Evolutionary conservation across 2,888 invertebrate genomes (phyloP).

Genomic region (Synanthedon tipuliformis): DNA sequence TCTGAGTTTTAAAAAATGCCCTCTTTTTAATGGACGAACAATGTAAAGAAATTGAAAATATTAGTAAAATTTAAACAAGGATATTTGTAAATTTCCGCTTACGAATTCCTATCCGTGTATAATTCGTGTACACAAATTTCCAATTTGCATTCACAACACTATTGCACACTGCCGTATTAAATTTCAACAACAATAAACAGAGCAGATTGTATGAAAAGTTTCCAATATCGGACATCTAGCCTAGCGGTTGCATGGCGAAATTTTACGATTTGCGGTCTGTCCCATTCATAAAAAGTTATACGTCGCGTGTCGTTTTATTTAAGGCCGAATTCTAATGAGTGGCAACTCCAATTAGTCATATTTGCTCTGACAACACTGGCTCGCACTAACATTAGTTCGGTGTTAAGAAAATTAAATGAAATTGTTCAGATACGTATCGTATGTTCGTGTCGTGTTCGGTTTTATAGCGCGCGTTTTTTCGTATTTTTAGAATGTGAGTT

Average conservation of each 20-base stretch:
- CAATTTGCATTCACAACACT: neutral
- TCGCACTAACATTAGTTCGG: conserved; percentile 15
- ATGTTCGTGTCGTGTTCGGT: conserved; percentile 1
- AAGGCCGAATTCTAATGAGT: conserved; percentile 27
- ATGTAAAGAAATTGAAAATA: too few relatives aligned
- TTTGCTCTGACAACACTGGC: conserved; percentile 23
- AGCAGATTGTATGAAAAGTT: neutral
- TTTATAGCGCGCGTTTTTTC: conserved; percentile 1
- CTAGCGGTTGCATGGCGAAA: conserved; percentile 2
- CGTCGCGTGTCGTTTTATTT: conserved; percentile 28
- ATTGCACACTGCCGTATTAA: neutral
- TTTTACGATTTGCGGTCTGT: conserved; percentile 7
- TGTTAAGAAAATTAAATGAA: conserved; percentile 45
- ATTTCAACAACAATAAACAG: neutral
- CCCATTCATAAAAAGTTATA: conserved; percentile 9
- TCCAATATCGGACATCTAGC: neutral
- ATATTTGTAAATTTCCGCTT: too few relatives aligned
- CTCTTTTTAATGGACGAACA: too few relatives aligned
- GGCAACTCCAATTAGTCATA: conserved; percentile 41
- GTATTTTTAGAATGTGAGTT: neutral
- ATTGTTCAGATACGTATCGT: conserved; percentile 23
- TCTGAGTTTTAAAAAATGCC: too few relatives aligned
- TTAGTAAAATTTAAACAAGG: too few relatives aligned
- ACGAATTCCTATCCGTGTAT: too few relatives aligned
- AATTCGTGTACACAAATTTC: too few relatives aligned